phyloP scores from a whole-genome alignment of 2,113 vertebrate species.

The Chinchilla lanigera region DNA sequence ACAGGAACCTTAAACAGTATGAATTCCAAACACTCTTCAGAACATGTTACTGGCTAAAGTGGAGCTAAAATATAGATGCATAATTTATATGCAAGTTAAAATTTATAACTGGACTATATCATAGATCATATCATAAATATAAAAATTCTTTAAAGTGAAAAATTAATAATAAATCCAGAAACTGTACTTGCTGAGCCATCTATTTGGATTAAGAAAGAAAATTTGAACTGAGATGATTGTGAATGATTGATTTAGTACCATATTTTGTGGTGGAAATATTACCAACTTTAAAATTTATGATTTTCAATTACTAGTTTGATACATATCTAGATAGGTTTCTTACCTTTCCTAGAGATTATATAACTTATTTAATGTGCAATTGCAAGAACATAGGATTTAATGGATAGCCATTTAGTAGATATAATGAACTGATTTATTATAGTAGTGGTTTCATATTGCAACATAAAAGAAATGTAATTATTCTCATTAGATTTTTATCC shows the following conservation, averaged over 20 bases:
- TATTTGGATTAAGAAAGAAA: slow-evolving; percentile 1
- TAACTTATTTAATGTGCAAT: slow-evolving; percentile 1
- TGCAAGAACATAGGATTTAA: slow-evolving; percentile 26
- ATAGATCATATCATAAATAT: neutral
- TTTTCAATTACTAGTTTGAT: slow-evolving; percentile 16
- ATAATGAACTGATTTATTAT: slow-evolving; percentile 9
- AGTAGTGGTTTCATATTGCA: neutral
- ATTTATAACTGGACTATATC: neutral
- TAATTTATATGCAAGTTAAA: slow-evolving; percentile 46
- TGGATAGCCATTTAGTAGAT: neutral
- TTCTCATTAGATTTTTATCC: slow-evolving; percentile 41
- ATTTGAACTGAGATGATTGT: neutral
- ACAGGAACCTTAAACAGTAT: neutral
- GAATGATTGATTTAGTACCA: slow-evolving; percentile 32
- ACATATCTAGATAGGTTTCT: neutral
- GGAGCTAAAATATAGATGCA: slow-evolving; percentile 40
- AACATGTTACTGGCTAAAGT: neutral
- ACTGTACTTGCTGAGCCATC: neutral
- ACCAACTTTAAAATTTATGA: slow-evolving; percentile 6
- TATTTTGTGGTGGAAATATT: slow-evolving; percentile 2
- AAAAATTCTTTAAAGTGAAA: slow-evolving; percentile 54
- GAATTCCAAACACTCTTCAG: slow-evolving; percentile 28
- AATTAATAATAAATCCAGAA: neutral
- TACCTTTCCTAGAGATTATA: slow-evolving; percentile 30
- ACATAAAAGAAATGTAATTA: neutral